These are phyloP conservation scores for Abramis brama DNA, from an alignment of 2,113 vertebrate species.

Conservation along the genomic window DNA sequence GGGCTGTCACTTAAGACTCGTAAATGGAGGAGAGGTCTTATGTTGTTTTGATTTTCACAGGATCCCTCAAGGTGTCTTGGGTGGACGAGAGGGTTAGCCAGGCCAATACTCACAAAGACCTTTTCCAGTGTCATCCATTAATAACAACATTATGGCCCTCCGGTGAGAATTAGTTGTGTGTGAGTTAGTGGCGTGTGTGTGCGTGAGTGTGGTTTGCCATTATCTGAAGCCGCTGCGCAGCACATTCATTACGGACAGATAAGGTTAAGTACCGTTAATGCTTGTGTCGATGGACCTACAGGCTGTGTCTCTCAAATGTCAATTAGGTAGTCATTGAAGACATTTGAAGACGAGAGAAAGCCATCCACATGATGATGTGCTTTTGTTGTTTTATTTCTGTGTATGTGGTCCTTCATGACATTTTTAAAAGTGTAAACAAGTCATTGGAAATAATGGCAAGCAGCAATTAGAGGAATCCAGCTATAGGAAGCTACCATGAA, in stretches of 20 bases:
- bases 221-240: neutral
- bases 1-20: conserved; percentile 7
- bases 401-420: neutral
- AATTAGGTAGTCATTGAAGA: conserved; percentile 20
- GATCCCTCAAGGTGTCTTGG: conserved; percentile 25
- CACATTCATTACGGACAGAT: conserved; percentile 30
- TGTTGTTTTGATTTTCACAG: neutral
- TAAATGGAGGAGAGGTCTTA: neutral
- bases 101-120: neutral
- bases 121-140: conserved; percentile 11
- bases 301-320: conserved; percentile 39
- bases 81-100: neutral
- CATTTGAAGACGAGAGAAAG: conserved; percentile 10
- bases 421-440: neutral
- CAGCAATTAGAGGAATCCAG: neutral
- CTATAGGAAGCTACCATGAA: neutral
- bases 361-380: neutral
- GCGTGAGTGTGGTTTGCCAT: neutral
- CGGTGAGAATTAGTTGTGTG: conserved; percentile 22
- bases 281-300: conserved; percentile 14
- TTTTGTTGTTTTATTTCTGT: neutral
- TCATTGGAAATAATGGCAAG: neutral
- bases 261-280: conserved; percentile 46
- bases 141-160: conserved; percentile 22
- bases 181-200: neutral